Conservation (phyloP, 2,797 vertebrate genomes). For the Coregonus ussuriensis region DNA sequence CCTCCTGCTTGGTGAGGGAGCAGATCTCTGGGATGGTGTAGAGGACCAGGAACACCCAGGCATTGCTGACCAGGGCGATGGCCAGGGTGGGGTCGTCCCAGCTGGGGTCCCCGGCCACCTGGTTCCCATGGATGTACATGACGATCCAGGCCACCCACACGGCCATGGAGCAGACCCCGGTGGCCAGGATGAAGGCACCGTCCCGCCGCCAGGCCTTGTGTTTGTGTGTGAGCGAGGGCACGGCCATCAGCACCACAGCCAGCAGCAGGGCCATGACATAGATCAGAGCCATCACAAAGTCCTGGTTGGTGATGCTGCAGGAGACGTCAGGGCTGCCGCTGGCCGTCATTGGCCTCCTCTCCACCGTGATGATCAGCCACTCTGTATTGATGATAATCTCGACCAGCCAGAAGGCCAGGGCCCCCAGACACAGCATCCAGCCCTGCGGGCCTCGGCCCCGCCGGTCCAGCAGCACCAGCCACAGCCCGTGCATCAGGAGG, state of each 20-base stretch:
- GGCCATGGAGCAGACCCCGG: constrained; percentile 75
- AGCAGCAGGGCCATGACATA: constrained; percentile 88
- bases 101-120: constrained; percentile 37
- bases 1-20: constrained; percentile 74
- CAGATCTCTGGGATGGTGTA: constrained; percentile 88
- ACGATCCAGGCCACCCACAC: constrained; percentile 88
- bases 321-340: constrained; percentile 37
- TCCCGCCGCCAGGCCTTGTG: constrained; percentile 81
- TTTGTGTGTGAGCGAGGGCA: constrained; percentile 75
- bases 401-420: constrained; percentile 81
- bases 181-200: constrained; percentile 79
- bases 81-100: constrained; percentile 92
- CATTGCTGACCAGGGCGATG: constrained; percentile 83
- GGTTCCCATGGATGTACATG: constrained; percentile 87
- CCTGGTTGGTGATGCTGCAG: constrained; percentile 79
- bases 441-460: constrained; percentile 73
- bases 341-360: constrained; percentile 20
- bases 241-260: constrained; percentile 71
- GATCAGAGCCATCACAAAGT: constrained; percentile 89
- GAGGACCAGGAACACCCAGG: constrained; percentile 83
- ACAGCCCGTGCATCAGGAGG: constrained; percentile 82
- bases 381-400: constrained; percentile 92
- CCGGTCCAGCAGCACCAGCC: constrained; percentile 79
- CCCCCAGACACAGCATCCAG: constrained; percentile 79
- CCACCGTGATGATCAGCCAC: constrained; percentile 88